Evolutionary conservation across 2,113 vertebrate species (phyloP).

Genomic region (Camelus bactrianus): DNA sequence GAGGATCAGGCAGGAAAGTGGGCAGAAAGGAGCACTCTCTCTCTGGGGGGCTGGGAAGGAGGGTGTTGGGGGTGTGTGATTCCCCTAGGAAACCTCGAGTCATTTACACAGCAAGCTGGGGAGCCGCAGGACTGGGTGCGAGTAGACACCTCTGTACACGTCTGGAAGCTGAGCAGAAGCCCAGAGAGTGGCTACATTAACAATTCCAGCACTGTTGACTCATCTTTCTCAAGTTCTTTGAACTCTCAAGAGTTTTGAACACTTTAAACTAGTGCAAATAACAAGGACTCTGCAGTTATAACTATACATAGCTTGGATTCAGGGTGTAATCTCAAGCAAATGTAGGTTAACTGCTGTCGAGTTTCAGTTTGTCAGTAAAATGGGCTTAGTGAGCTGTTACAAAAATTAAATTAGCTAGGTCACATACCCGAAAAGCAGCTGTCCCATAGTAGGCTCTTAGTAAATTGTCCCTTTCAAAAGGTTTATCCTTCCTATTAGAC

Average conservation of each 20-base stretch:
- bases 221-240: background rate
- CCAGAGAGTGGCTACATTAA: too few species aligned
- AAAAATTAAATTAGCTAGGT: background rate
- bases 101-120: slow-evolving; percentile 86
- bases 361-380: too few species aligned
- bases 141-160: slow-evolving; percentile 67
- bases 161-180: too few species aligned
- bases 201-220: too few species aligned
- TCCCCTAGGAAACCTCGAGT: slow-evolving; percentile 58
- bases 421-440: background rate
- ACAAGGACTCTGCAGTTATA: background rate
- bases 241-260: background rate
- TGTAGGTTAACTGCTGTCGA: too few species aligned
- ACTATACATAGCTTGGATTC: background rate
- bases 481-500: background rate
- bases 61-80: background rate
- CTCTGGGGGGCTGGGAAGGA: background rate
- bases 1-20: background rate
- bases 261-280: background rate
- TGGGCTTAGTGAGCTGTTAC: background rate
- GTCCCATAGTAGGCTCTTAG: background rate
- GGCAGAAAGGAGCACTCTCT: background rate
- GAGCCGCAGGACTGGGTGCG: slow-evolving; percentile 89
- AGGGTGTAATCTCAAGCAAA: too few species aligned
- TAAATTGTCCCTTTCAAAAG: background rate